Percentiles rank a stretch among this genome's conserved stretches.
Evolutionary conservation across 1,140 invertebrate species (phyloP).

Genomic region (Drosophila bipectinata): DNA sequence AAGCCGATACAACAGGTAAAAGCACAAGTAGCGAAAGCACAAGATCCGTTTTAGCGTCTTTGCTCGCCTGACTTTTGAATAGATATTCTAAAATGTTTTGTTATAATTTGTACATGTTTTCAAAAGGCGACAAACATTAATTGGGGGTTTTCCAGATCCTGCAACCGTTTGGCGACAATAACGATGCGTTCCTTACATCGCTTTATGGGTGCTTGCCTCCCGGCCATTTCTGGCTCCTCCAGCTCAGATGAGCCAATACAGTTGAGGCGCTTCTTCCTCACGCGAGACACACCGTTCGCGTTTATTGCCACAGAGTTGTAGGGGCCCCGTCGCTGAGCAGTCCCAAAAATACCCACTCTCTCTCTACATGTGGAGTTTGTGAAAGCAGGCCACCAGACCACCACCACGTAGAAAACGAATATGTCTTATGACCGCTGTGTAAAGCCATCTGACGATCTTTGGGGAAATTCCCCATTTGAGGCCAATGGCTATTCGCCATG

Average conservation of each 20-base stretch:
- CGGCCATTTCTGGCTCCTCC: constrained; percentile 19
- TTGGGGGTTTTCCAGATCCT: constrained; percentile 52
- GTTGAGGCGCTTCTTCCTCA: constrained; percentile 30
- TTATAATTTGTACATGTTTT: constrained; percentile 57
- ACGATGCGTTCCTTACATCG: constrained; percentile 58
- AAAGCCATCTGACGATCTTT: too few species aligned
- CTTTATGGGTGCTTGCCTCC: constrained; percentile 45
- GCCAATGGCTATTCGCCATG: too few species aligned
- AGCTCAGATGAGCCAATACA: too few species aligned
- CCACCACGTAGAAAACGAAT: too few species aligned
- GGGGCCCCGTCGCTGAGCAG: constrained; percentile 40
- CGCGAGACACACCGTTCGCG: neutral
- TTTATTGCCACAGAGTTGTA: constrained; percentile 46
- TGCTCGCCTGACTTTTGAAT: constrained; percentile 3
- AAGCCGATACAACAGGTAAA: too few species aligned
- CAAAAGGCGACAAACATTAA: constrained; percentile 70
- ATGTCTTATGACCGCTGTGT: too few species aligned
- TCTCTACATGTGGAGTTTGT: too few species aligned
- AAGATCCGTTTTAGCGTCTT: constrained; percentile 19
- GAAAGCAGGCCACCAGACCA: too few species aligned
- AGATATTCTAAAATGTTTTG: constrained; percentile 55
- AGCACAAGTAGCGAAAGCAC: constrained; percentile 63
- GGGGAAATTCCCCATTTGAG: too few species aligned
- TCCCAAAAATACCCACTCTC: neutral
- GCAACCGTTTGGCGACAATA: constrained; percentile 10